These are phyloP conservation scores for Junonia oenone DNA, from an alignment of 2,888 invertebrate species.

Conservation along the genomic window DNA sequence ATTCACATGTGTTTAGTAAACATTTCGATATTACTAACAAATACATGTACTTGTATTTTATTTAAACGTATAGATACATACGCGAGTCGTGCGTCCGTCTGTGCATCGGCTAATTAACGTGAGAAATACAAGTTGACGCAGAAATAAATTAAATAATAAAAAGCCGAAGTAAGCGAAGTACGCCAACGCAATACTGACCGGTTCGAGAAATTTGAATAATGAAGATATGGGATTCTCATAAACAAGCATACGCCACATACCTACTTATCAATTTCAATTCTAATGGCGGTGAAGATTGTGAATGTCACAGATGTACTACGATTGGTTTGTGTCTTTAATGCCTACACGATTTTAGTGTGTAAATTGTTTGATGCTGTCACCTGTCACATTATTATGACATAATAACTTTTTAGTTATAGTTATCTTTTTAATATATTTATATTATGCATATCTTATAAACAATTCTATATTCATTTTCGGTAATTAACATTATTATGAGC, in stretches of 20 bases:
- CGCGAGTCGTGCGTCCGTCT: slow-evolving; percentile 16
- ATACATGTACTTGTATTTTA: no score
- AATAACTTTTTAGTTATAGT: not conserved
- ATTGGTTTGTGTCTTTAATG: not conserved
- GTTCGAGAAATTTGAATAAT: slow-evolving; percentile 63
- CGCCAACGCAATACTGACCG: slow-evolving; percentile 58
- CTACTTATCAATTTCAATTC: slow-evolving; percentile 70
- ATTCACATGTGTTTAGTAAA: no score
- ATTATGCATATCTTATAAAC: no score
- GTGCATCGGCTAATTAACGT: slow-evolving; percentile 35
- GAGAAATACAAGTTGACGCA: slow-evolving; percentile 30
- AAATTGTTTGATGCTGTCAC: not conserved
- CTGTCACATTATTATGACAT: no score
- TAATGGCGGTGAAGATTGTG: slow-evolving; percentile 49
- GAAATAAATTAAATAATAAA: slow-evolving; percentile 17
- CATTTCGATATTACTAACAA: no score
- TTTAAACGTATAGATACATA: not conserved
- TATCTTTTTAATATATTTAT: not conserved
- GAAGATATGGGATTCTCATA: slow-evolving; percentile 65
- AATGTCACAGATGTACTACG: slow-evolving; percentile 13
- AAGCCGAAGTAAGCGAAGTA: slow-evolving; percentile 28
- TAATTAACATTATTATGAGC: no score
- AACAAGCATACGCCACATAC: slow-evolving; percentile 74
- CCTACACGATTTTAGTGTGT: not conserved
- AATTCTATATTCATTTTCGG: no score